A percentile compares a stretch with the other conserved stretches of the same genome.
Conservation (phyloP, 2,113 vertebrate species). For the Lepus europaeus region DNA sequence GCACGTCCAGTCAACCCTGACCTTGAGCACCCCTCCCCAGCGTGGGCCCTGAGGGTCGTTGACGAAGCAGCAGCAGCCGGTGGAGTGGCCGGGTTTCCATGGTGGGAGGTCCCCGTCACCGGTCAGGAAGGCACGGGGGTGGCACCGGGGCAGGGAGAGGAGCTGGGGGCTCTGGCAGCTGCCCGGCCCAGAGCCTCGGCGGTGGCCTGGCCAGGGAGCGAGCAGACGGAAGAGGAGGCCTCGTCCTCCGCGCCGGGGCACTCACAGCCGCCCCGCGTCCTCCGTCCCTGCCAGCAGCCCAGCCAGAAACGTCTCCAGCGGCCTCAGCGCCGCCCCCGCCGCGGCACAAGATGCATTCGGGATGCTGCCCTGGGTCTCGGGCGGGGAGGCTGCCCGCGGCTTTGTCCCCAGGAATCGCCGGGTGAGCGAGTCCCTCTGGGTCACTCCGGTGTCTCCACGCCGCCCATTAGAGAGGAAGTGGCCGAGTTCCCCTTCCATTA, state of each 20-base stretch:
- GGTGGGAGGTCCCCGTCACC: rapidly evolving
- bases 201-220: not conserved
- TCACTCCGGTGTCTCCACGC: not conserved
- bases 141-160: too few relatives aligned
- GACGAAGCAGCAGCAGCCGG: rapidly evolving
- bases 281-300: not conserved
- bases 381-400: not conserved
- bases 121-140: too few relatives aligned
- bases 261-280: not conserved
- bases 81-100: rapidly evolving
- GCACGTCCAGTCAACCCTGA: too few relatives aligned
- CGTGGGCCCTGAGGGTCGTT: not conserved
- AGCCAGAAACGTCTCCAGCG: not conserved
- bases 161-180: not conserved
- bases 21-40: too few relatives aligned
- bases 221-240: rapidly evolving
- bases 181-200: rapidly evolving
- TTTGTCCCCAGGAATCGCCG: not conserved
- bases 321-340: not conserved
- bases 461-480: slow-evolving; percentile 42
- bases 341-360: rapidly evolving
- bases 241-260: rapidly evolving
- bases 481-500: slow-evolving; percentile 29
- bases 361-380: not conserved
- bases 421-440: slow-evolving; percentile 31